Conservation (phyloP, 2,797 vertebrate species). For the Myotis findleyi region DNA sequence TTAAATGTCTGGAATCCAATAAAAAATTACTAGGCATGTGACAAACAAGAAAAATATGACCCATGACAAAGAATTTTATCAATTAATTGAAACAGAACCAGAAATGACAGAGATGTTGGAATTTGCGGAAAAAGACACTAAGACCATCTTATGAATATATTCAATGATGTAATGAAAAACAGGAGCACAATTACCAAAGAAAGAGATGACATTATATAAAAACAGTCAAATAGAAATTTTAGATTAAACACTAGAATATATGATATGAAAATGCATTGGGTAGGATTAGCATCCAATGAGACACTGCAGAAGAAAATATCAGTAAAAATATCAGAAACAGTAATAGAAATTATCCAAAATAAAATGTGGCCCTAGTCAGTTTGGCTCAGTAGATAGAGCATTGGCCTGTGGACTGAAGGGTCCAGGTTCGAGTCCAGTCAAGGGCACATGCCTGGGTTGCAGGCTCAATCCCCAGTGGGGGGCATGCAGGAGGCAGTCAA, state of each 20-base stretch:
- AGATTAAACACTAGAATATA: not conserved
- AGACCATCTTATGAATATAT: not conserved
- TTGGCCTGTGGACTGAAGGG: too few species aligned
- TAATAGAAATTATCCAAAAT: not conserved
- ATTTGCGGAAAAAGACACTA: not conserved
- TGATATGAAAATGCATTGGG: not conserved
- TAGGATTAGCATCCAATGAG: not conserved
- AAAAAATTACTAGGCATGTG: not conserved
- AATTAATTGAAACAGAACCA: not conserved
- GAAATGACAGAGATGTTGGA: not conserved
- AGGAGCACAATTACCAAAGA: not conserved
- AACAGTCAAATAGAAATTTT: not conserved
- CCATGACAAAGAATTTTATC: not conserved
- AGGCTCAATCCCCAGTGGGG: too few species aligned
- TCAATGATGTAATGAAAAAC: not conserved
- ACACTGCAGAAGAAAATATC: not conserved
- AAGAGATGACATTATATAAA: not conserved
- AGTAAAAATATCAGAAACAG: not conserved
- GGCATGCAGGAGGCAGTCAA: too few species aligned
- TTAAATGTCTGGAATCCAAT: not conserved
- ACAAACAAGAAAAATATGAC: conserved; percentile 17
- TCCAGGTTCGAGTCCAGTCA: too few species aligned
- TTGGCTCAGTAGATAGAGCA: too few species aligned
- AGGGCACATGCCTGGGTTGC: too few species aligned
- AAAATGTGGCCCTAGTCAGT: not conserved